Evolutionary conservation across 2,113 vertebrate genomes (phyloP).

Genomic region (Platichthys stellatus): DNA sequence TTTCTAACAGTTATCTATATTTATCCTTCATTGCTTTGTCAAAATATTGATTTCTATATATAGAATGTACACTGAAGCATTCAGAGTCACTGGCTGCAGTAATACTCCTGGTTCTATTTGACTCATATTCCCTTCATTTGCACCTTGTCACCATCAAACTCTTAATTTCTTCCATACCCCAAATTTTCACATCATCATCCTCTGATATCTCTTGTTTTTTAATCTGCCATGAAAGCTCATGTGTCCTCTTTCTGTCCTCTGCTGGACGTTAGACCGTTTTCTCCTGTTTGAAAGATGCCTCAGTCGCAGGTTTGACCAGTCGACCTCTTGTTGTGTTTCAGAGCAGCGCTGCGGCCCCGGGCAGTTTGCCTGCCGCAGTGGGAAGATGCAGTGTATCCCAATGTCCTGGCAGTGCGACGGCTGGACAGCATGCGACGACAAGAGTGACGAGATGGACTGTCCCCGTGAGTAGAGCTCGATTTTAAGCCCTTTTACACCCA

Average conservation of each 20-base stretch:
- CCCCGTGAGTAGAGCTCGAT: conserved; percentile 83
- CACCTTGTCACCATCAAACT: too few relatives aligned
- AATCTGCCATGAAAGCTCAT: neutral
- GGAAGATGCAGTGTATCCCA: conserved; percentile 96
- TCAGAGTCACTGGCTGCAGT: neutral
- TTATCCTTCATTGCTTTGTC: neutral
- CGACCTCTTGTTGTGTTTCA: conserved; percentile 68
- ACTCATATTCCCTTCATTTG: neutral
- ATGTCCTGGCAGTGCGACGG: conserved; percentile 95
- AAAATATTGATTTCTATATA: neutral
- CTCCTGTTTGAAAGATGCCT: conserved; percentile 5
- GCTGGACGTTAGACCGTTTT: neutral
- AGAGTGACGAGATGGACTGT: conserved; percentile 95
- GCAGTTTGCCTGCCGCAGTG: conserved; percentile 96
- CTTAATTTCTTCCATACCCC: neutral
- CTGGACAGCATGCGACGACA: conserved; percentile 93
- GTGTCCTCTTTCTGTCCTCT: neutral
- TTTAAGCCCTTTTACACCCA: conserved; percentile 27
- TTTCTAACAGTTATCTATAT: neutral
- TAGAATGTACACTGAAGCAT: neutral
- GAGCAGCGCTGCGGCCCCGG: conserved; percentile 92
- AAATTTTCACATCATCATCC: neutral
- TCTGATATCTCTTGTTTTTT: conserved; percentile 9
- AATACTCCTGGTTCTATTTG: neutral
- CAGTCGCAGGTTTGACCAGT: conserved; percentile 31